Evolutionary conservation across 2,797 vertebrate genomes (phyloP).

Genomic region (Mus minutoides): DNA sequence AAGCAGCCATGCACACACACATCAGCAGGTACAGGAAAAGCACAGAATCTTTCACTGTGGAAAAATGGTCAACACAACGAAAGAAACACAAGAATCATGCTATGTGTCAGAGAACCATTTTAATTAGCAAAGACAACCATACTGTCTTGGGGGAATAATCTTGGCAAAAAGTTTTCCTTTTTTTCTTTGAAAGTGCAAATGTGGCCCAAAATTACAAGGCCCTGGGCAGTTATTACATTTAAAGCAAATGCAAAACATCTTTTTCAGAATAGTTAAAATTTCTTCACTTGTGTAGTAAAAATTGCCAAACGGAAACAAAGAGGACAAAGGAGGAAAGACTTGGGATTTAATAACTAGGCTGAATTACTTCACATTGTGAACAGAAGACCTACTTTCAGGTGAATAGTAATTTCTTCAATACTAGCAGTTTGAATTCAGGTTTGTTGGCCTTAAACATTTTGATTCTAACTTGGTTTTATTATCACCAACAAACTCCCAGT

Average conservation of each 20-base stretch:
- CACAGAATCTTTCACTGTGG: background rate
- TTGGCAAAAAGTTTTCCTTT: slow-evolving; percentile 3
- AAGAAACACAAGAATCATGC: slow-evolving; percentile 65
- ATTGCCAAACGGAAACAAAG: slow-evolving; percentile 61
- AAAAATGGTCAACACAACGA: slow-evolving; percentile 17
- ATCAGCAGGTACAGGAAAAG: background rate
- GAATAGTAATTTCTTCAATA: slow-evolving; percentile 27
- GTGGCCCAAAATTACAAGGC: slow-evolving; percentile 56
- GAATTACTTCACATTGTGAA: slow-evolving; percentile 59
- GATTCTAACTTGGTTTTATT: background rate
- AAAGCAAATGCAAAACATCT: slow-evolving; percentile 58
- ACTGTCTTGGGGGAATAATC: slow-evolving; percentile 58
- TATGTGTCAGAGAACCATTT: slow-evolving; percentile 57
- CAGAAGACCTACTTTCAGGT: slow-evolving; percentile 36
- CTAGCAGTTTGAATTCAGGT: slow-evolving; percentile 8
- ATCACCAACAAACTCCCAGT: background rate
- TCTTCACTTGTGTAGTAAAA: slow-evolving; percentile 54
- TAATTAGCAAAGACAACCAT: slow-evolving; percentile 66
- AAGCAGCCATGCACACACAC: background rate
- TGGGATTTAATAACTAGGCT: slow-evolving; percentile 57
- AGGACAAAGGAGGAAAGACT: background rate
- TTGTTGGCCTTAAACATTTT: slow-evolving; percentile 9
- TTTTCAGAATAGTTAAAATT: slow-evolving; percentile 48
- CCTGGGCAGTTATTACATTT: slow-evolving; percentile 45
- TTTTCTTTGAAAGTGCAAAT: slow-evolving; percentile 59